Base-by-base conservation (phyloP, 2,113 vertebrate genomes). In the Gymnocephalus cernua region DNA sequence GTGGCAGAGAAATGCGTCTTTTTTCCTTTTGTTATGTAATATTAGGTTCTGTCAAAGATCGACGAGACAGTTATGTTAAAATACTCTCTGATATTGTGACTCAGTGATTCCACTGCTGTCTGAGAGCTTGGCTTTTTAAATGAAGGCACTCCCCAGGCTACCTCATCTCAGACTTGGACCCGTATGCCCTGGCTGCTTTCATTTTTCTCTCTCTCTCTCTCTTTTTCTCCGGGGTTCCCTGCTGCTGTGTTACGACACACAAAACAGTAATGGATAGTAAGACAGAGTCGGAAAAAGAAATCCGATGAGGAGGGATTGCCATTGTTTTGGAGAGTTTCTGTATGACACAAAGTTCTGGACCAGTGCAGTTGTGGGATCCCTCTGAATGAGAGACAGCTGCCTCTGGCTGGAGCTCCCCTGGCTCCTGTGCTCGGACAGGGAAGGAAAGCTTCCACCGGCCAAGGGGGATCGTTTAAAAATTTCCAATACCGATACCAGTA, bases 251-350 rank as follows among this genome's bases (percentile, higher is more conserved):
- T 86, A 87, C 75, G 81, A 83, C 84, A 83, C 87, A 83, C 41
- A 50, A 38, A 38, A 14, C 76, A 82, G 86, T 87, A 80, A 93
- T 82, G 86, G 82, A 73, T 80, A 81, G 81, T 77, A 53, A 77
- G 50, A 65, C 78, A 18, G 69, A 85, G 78, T 83, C 10, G 77
- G 86, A 91, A 91, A 89, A 89, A 87, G 41, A 62, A 56, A 53
- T 65, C 64, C 63, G 32, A 70, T n/a, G 29, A 53, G 47, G 70
- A 89, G 82, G 86, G 83, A 75, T 89, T 93, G 94, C 94, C 94
- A 95, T 91, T 97, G 96, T 97, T 98, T 96, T 97, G 97, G 96
- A 97, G 96, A 94, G 93, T 96, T 97, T 96, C 95, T 95, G 71
- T 85, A 94, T 97, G 96, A 97, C 96, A 95, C 95, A 96, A 92